phyloP scores from a whole-genome alignment of 92 coral and sea anemone genomes.

The Metridium senile region DNA sequence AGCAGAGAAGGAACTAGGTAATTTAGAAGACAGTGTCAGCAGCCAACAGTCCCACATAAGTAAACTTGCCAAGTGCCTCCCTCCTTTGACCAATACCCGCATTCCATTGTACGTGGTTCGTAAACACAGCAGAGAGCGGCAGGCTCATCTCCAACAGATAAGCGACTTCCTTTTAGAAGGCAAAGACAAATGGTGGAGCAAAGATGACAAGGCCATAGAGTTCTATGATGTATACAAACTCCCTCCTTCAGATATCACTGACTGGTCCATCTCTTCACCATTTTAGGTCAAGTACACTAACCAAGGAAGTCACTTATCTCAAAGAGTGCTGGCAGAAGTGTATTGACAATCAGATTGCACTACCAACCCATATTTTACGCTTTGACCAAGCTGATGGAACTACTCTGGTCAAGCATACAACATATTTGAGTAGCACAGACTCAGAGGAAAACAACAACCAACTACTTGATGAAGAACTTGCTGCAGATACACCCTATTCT shows the following conservation, averaged over 20 bases:
- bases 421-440: not conserved
- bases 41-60: conserved; percentile 36
- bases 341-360: not conserved
- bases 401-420: conserved; percentile 18
- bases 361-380: conserved; percentile 40
- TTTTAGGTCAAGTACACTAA: conserved; percentile 36
- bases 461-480: not conserved
- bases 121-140: conserved; percentile 37
- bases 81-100: conserved; percentile 30
- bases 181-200: too few species aligned
- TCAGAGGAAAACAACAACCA: not conserved
- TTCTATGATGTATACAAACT: conserved; percentile 31
- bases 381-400: conserved; percentile 39
- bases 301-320: conserved; percentile 35
- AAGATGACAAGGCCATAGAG: conserved; percentile 41
- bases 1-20: conserved; percentile 24
- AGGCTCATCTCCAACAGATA: too few species aligned
- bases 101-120: conserved; percentile 19
- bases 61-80: conserved; percentile 37
- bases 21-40: conserved; percentile 21
- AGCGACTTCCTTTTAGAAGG: too few species aligned
- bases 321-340: conserved; percentile 50
- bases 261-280: conserved; percentile 47
- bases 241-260: conserved; percentile 20
- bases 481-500: not conserved